Evolutionary conservation across 1,140 invertebrate species (phyloP).

Genomic region (Bicyclus anynana): DNA sequence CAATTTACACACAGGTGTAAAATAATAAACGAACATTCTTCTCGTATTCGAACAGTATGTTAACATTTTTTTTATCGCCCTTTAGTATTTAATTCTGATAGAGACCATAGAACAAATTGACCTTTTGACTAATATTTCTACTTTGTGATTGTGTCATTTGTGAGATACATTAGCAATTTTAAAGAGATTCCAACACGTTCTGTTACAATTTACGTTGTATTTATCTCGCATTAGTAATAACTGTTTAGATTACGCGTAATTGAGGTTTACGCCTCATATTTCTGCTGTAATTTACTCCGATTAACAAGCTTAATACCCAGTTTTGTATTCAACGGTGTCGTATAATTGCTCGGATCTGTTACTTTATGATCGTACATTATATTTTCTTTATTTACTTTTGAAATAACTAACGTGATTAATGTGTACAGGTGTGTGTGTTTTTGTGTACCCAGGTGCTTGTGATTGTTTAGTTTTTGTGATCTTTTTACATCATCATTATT

Average conservation of each 20-base stretch:
- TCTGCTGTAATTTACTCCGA: not conserved
- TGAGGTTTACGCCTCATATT: not conserved
- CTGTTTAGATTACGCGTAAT: not conserved
- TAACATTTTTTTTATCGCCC: not conserved
- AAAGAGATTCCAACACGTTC: constrained; percentile 1
- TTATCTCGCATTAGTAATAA: constrained; percentile 3
- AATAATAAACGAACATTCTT: no score
- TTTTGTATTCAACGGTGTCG: not conserved
- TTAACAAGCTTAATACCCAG: not conserved
- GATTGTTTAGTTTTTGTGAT: no score
- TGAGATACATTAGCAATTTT: not conserved
- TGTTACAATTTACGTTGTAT: constrained; percentile 1
- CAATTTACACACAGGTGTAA: no score
- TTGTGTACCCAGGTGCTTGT: no score
- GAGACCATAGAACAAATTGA: not conserved
- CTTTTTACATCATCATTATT: no score
- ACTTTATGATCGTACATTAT: no score
- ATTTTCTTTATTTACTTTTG: no score
- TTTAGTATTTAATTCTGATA: not conserved
- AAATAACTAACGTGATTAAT: no score
- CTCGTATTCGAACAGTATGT: not conserved
- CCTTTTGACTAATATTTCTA: not conserved
- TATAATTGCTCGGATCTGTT: not conserved
- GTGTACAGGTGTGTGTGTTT: no score
- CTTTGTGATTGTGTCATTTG: not conserved